A percentile compares a stretch with the other conserved stretches of the same genome.
Conservation (phyloP, 2,888 invertebrate species). For the Syrphus vitripennis region DNA sequence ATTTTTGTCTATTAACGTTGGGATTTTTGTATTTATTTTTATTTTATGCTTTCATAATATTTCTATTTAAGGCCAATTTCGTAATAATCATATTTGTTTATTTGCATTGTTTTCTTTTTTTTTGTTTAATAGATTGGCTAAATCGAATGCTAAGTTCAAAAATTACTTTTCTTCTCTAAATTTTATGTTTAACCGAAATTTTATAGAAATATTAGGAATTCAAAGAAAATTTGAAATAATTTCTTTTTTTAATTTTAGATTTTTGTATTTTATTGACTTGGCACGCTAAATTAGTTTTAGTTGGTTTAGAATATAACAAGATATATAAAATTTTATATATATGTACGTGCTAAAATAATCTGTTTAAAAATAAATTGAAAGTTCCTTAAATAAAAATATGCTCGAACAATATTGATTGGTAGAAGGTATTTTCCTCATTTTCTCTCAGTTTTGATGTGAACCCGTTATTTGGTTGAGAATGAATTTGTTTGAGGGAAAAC, state of each 20-base stretch:
- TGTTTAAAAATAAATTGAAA: background rate
- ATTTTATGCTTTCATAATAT: slow-evolving; percentile 35
- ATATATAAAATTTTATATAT: slow-evolving; percentile 17
- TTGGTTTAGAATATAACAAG: slow-evolving; percentile 39
- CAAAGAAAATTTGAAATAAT: slow-evolving; percentile 39
- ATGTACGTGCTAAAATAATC: slow-evolving; percentile 23
- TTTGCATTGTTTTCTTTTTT: slow-evolving; percentile 3
- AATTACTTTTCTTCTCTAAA: slow-evolving; percentile 21
- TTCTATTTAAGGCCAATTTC: slow-evolving; percentile 70
- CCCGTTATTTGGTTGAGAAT: background rate
- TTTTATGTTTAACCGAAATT: slow-evolving; percentile 41
- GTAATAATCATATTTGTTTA: slow-evolving; percentile 36
- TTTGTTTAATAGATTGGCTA: slow-evolving; percentile 51
- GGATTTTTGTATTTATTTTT: slow-evolving; percentile 50
- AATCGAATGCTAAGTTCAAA: slow-evolving; percentile 46
- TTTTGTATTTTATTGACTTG: slow-evolving; percentile 61
- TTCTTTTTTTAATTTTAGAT: slow-evolving; percentile 8
- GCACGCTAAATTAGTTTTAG: slow-evolving; percentile 67
- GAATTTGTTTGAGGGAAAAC: background rate
- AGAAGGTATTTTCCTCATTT: background rate
- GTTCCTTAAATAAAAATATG: background rate
- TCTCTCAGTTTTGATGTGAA: background rate
- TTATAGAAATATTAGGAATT: slow-evolving; percentile 57
- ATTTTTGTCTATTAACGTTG: slow-evolving; percentile 58
- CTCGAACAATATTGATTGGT: background rate